Evolutionary conservation across 2,888 invertebrate genomes (phyloP).

Genomic region (Orgyia antiqua): DNA sequence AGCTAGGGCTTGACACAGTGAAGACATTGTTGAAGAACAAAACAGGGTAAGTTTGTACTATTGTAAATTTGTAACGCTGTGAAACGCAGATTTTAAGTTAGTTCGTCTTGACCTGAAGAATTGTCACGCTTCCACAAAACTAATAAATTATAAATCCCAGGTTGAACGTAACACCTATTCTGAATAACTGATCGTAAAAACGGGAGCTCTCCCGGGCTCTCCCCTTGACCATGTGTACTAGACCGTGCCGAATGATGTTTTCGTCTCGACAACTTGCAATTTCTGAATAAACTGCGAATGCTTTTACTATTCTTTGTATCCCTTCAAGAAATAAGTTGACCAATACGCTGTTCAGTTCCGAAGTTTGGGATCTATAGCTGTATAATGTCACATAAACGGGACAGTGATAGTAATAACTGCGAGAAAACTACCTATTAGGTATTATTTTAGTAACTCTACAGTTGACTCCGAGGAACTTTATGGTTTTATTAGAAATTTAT

Average conservation of each 20-base stretch:
- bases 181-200: constrained; percentile 28
- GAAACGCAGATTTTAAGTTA: no score
- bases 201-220: no score
- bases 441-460: constrained; percentile 17
- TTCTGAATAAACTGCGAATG: constrained; percentile 14
- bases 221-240: constrained; percentile 31
- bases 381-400: constrained; percentile 42
- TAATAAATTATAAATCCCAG: no score
- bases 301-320: constrained; percentile 25
- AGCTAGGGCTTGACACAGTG: no score
- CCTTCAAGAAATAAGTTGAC: constrained; percentile 36
- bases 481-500: not conserved
- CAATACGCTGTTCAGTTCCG: constrained; percentile 27
- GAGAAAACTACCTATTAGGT: constrained; percentile 26
- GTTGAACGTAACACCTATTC: no score
- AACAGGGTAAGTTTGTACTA: no score
- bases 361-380: constrained; percentile 51
- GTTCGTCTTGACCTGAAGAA: no score
- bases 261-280: constrained; percentile 23
- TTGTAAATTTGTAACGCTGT: no score
- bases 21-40: no score
- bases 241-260: constrained; percentile 49
- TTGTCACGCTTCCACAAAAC: no score
- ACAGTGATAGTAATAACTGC: constrained; percentile 28
- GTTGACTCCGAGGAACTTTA: not conserved